Percentiles rank a stretch among this genome's conserved stretches.
phyloP scores from a whole-genome alignment of 2,888 invertebrate genomes.

The Amphipyra berbera region DNA sequence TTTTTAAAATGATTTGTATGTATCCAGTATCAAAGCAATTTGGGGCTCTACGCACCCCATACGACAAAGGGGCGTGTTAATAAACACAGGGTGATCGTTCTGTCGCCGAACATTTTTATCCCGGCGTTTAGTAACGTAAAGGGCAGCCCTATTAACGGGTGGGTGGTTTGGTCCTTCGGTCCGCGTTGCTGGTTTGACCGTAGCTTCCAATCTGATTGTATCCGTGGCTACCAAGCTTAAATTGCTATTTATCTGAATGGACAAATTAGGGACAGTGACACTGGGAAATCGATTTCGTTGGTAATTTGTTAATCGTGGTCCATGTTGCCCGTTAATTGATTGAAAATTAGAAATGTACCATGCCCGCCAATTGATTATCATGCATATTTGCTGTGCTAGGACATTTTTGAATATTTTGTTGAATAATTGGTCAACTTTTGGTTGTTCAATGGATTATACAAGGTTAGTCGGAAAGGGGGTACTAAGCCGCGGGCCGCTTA shows the following conservation, averaged over 20 bases:
- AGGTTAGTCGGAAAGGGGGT: no score
- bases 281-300: constrained; percentile 13
- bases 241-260: constrained; percentile 51
- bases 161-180: constrained; percentile 10
- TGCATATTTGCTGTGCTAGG: no score
- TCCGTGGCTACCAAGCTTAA: constrained; percentile 34
- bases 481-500: no score
- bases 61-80: constrained; percentile 29
- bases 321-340: neutral
- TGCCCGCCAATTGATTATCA: no score
- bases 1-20: no score
- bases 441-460: no score
- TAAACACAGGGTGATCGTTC: constrained; percentile 7
- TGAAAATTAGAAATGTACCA: no score
- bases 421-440: no score
- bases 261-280: constrained; percentile 22
- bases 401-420: no score
- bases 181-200: constrained; percentile 27
- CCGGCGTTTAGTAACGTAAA: constrained; percentile 19
- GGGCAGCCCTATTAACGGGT: constrained; percentile 31
- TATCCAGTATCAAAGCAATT: constrained; percentile 28
- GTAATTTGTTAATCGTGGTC: constrained; percentile 27
- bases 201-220: constrained; percentile 44
- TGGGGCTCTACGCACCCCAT: constrained; percentile 6
- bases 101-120: constrained; percentile 11